Evolutionary conservation across 2,797 vertebrate species (phyloP), one percentile per base, ranked within the genome.

Genomic region (Buceros bicornis): DNA sequence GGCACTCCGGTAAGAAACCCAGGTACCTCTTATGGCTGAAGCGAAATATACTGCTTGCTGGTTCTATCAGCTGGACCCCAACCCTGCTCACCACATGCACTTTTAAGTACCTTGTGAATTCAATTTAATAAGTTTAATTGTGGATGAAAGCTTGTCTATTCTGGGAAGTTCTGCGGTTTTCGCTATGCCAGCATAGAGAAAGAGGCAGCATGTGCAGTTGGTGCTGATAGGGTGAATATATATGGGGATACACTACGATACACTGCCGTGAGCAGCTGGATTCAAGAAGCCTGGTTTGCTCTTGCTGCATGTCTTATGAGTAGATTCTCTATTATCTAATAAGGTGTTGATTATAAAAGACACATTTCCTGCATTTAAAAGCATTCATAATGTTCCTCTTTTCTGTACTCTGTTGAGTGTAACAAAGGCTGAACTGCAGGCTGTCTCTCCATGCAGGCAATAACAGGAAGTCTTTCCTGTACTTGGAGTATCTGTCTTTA

Each of bases 401-500:
- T 56, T 72, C 35, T 91, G 76, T 73, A 86, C 64, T 40, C 37
- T 40, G 70, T 9, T 76, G 62, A 35, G 26, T 87, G 26, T 89
- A 89, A 89, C 70, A 82, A 87, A 82, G 78, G 35, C 54, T 90
- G 66, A 76, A 62, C 58, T 94, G 47, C 78, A 87, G 71, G 40
- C 54, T 92, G 16, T 58, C 62, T 26, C 66, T 92, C 40, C 1
- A 2, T 35, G 70, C 78, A 88, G 72, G 89, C 89, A 91, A 42
- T 77, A 95, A 95, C 78, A 95, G 78, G 89, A 96, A 96, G 78
- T 48, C 84, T 87, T 92, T 89, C 84, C 87, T 92, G 89, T 82
- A 51, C 64, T 84, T 82, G 78, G 67, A 74, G 58, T 92, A 91
- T 82, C 47, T 0, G 0, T 79, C 89, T 85, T 70, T 85, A 77